A percentile compares a stretch with the other conserved stretches of the same genome.
Evolutionary conservation across 2,113 vertebrate genomes (phyloP).

Genomic region (Myrmecobius fasciatus): DNA sequence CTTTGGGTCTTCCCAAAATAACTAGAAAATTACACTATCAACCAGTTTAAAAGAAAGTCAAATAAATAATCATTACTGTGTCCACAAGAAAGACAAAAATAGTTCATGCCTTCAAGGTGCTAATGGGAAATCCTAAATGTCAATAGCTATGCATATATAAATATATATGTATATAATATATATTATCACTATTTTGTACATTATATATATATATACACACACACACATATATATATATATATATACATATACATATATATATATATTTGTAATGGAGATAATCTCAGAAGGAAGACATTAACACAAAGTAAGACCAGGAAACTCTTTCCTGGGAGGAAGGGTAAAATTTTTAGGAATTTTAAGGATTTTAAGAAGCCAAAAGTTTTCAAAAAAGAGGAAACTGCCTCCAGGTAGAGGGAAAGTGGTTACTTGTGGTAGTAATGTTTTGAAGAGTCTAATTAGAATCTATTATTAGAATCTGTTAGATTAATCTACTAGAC

Average conservation of each 20-base stretch:
- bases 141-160: background rate
- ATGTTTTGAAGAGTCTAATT: background rate
- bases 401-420: background rate
- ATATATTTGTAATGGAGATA: background rate
- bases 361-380: background rate
- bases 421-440: background rate
- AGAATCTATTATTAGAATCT: too few relatives aligned
- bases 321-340: background rate
- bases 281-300: background rate
- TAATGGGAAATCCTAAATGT: background rate
- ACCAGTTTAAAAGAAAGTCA: conserved; percentile 64
- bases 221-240: too few relatives aligned
- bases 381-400: background rate
- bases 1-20: background rate
- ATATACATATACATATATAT: too few relatives aligned
- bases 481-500: too few relatives aligned
- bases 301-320: background rate
- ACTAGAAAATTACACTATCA: conserved; percentile 67
- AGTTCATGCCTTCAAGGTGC: background rate
- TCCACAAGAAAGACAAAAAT: background rate
- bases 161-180: background rate
- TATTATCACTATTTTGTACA: too few relatives aligned
- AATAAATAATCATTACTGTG: background rate
- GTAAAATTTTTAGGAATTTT: background rate
- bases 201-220: background rate